These are phyloP conservation scores for Drosophila varians DNA, from an alignment of 1,140 invertebrate genomes.

Conservation along the genomic window DNA sequence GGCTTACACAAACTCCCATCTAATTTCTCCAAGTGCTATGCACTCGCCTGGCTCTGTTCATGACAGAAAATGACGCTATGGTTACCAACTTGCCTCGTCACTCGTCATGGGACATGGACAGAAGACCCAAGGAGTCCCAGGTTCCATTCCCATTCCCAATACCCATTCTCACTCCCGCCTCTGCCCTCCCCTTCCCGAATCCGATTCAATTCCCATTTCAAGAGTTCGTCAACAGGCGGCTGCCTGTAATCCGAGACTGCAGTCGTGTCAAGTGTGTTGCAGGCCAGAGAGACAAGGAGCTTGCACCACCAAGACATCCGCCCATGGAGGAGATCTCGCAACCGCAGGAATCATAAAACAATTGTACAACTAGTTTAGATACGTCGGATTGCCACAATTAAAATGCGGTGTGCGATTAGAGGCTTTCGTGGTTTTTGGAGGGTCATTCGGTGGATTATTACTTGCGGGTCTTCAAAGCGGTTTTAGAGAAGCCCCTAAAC, in stretches of 20 bases:
- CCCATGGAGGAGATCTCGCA: conserved; percentile 3
- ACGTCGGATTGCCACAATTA: conserved; percentile 48
- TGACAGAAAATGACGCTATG: conserved; percentile 50
- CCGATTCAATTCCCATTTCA: conserved; percentile 26
- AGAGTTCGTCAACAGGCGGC: conserved; percentile 49
- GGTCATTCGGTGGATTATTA: conserved; percentile 39
- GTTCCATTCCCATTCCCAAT: conserved; percentile 19
- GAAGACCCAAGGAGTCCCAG: conserved; percentile 28
- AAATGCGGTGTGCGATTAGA: conserved; percentile 65
- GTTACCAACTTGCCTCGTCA: conserved; percentile 30
- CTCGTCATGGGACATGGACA: conserved; percentile 51
- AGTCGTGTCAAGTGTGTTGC: conserved; percentile 72
- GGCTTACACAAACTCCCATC: no score
- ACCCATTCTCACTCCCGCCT: conserved; percentile 19
- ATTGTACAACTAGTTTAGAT: conserved; percentile 36
- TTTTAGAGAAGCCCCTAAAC: conserved; percentile 22
- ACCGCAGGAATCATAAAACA: conserved; percentile 49
- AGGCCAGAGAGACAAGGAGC: conserved; percentile 58
- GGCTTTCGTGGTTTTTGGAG: conserved; percentile 34
- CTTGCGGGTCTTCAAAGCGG: conserved; percentile 37
- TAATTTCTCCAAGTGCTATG: not conserved
- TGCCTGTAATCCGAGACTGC: conserved; percentile 60
- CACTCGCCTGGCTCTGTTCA: conserved; percentile 8
- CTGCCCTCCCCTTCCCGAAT: conserved; percentile 4
- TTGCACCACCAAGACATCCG: conserved; percentile 24